Evolutionary conservation across 2,113 vertebrate genomes (phyloP).

Genomic region (Salvator merianae): DNA sequence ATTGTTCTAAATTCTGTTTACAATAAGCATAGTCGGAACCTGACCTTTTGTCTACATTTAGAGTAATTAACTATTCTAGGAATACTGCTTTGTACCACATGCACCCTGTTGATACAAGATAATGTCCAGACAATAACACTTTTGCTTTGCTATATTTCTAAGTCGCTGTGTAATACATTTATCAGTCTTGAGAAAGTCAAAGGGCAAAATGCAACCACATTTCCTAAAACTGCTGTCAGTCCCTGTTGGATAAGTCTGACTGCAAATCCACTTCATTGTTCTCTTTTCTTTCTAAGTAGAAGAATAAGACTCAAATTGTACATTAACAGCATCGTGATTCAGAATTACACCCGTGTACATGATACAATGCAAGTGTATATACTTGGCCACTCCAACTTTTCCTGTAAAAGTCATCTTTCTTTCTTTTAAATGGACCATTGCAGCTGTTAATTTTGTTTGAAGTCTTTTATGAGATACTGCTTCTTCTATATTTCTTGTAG

Average conservation of each 20-base stretch:
- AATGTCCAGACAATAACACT: neutral
- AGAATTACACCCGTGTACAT: too few species aligned
- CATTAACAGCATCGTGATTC: too few species aligned
- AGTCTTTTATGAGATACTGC: too few species aligned
- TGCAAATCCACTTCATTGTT: neutral
- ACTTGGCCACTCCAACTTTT: too few species aligned
- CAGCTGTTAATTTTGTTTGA: too few species aligned
- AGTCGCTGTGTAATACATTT: too few species aligned
- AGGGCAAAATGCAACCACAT: neutral
- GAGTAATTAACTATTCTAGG: neutral
- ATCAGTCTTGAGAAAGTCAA: neutral
- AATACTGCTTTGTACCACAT: neutral
- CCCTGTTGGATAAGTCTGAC: neutral
- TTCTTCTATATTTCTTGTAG: too few species aligned
- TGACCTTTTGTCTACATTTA: neutral
- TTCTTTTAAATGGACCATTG: too few species aligned
- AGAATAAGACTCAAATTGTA: too few species aligned
- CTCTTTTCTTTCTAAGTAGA: neutral
- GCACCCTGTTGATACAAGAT: neutral
- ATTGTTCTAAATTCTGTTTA: neutral
- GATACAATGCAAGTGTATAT: too few species aligned
- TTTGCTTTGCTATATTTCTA: neutral
- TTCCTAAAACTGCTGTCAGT: neutral
- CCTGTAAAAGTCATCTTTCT: too few species aligned
- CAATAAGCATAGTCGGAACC: neutral